Percentiles rank a stretch among this genome's conserved stretches.
phyloP scores from a whole-genome alignment of 2,113 vertebrate genomes.

The Hemiscyllium ocellatum region DNA sequence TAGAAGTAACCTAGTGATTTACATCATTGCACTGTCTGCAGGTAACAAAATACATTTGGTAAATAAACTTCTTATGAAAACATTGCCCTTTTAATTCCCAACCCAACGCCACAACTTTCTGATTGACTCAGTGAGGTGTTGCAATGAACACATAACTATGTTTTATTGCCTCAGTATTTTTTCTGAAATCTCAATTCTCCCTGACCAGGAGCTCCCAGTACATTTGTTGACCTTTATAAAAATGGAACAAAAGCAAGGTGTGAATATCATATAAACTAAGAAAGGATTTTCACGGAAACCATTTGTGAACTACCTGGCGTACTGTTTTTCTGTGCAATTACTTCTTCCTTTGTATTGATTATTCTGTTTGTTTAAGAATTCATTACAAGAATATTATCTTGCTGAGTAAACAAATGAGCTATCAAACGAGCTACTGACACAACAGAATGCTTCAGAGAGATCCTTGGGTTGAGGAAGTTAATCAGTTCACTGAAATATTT shows the following conservation, averaged over 20 bases:
- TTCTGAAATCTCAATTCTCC: neutral
- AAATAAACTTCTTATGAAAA: neutral
- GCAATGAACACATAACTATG: neutral
- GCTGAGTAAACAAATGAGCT: conserved; percentile 8
- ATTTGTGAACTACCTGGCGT: neutral
- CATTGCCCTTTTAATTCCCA: neutral
- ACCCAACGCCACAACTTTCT: neutral
- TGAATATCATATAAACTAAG: neutral
- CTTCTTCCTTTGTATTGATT: neutral
- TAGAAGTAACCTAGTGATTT: neutral
- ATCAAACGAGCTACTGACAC: neutral
- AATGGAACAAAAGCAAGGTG: neutral
- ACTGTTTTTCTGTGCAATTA: neutral
- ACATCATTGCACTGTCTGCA: neutral
- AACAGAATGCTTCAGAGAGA: neutral
- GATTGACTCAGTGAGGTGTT: neutral
- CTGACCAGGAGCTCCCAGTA: neutral
- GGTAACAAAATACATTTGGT: neutral
- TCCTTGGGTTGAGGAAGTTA: neutral
- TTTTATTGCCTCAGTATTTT: neutral
- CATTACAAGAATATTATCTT: neutral
- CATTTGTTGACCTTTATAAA: conserved; percentile 10
- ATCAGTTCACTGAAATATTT: neutral
- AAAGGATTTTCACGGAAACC: neutral
- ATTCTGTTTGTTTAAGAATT: neutral